phyloP scores from a whole-genome alignment of 2,797 vertebrate genomes.

The Sphenodon punctatus region DNA sequence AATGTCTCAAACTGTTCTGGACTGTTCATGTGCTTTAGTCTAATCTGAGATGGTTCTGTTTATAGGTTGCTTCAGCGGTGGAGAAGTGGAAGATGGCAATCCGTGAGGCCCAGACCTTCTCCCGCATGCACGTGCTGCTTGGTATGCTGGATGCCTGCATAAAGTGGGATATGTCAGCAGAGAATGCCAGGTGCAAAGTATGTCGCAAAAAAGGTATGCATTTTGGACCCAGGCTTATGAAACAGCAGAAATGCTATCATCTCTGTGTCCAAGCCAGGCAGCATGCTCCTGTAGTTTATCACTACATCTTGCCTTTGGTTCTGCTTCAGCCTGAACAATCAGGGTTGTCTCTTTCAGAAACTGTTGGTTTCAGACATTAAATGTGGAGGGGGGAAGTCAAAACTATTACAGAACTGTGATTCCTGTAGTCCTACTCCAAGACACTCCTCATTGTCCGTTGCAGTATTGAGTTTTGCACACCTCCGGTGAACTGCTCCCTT shows the following conservation, averaged over 20 bases:
- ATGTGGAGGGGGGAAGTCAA: too few species aligned
- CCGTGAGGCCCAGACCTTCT: slow-evolving; percentile 94
- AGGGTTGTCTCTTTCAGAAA: slow-evolving; percentile 1
- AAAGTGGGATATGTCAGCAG: slow-evolving; percentile 99
- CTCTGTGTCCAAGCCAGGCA: slow-evolving; percentile 11
- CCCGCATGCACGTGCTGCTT: slow-evolving; percentile 94
- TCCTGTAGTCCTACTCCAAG: neutral
- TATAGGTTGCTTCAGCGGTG: slow-evolving; percentile 91
- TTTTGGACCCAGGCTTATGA: neutral
- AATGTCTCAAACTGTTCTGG: neutral
- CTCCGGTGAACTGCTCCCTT: neutral
- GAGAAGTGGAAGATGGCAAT: slow-evolving; percentile 96
- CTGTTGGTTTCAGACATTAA: too few species aligned
- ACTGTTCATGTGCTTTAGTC: neutral
- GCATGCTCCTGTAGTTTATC: neutral
- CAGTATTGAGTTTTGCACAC: neutral
- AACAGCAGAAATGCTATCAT: neutral
- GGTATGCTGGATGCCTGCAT: slow-evolving; percentile 98
- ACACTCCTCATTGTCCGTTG: neutral
- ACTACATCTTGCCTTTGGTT: neutral
- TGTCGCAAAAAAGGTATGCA: slow-evolving; percentile 93
- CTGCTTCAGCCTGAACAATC: neutral
- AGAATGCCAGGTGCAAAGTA: slow-evolving; percentile 98
- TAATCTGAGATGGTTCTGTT: slow-evolving; percentile 44
- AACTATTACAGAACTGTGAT: slow-evolving; percentile 1